phyloP scores from a whole-genome alignment of 1,140 invertebrate genomes.

The Nasonia vitripennis region DNA sequence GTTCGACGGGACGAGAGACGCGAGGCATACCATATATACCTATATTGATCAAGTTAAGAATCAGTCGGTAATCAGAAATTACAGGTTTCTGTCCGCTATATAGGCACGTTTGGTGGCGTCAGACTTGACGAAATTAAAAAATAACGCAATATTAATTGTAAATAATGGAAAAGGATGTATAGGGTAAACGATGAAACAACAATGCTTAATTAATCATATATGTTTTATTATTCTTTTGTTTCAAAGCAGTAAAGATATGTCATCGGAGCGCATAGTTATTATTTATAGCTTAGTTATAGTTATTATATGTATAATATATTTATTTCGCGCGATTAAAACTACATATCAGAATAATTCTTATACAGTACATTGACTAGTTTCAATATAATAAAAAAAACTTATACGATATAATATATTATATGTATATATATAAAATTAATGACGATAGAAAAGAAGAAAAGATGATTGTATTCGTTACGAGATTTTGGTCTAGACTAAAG shows the following conservation, averaged over 20 bases:
- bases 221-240: slow-evolving; percentile 49
- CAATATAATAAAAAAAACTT: slow-evolving; percentile 46
- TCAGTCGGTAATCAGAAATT: background rate
- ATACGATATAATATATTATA: background rate
- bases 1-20: background rate
- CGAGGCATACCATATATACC: too few species aligned
- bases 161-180: background rate
- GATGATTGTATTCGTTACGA: slow-evolving; percentile 53
- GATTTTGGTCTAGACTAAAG: slow-evolving; percentile 53
- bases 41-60: background rate
- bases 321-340: slow-evolving; percentile 22
- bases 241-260: slow-evolving; percentile 53
- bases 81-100: too few species aligned
- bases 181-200: background rate
- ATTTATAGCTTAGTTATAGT: slow-evolving; percentile 4
- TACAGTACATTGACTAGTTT: slow-evolving; percentile 47
- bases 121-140: too few species aligned
- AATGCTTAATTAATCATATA: slow-evolving; percentile 12
- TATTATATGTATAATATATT: slow-evolving; percentile 22
- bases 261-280: slow-evolving; percentile 38
- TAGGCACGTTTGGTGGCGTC: too few species aligned
- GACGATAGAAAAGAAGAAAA: slow-evolving; percentile 50
- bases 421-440: slow-evolving; percentile 45
- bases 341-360: slow-evolving; percentile 27
- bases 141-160: background rate